Evolutionary conservation across 1,140 invertebrate species (phyloP), one percentile per base, ranked within the genome.

Genomic region (Pararge aegeria): DNA sequence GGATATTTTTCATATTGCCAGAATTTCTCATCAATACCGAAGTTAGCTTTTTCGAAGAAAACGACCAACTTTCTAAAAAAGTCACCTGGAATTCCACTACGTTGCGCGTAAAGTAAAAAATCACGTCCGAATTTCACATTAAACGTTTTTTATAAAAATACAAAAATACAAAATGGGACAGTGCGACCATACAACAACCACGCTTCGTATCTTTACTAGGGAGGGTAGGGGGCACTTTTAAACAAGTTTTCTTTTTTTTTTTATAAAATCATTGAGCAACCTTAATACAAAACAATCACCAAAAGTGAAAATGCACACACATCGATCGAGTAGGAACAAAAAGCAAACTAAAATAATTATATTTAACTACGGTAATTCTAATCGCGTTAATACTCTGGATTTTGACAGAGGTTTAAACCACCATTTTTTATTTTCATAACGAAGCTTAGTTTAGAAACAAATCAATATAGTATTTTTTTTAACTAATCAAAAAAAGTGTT

Each of bases 101-200:
- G 73, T 80, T 84, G 83, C 81, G 81, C 81, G 75, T 67, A 84
- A 84, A 84, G 69, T 78, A 83, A 83, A 80, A 80, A 79, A 84
- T 64, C 80, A 83, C 83, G 72, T 85, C 75, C 85, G 78, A 88
- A 85, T 86, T 78, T 73, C 73, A 80, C 78, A 80, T 70, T 70
- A 78, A 72, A 75, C 61, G 68, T 79, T 84, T 74, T 80, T 88
- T 88, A 88, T 88, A 88, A 88, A 88, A 88, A 88, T 88, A 88
- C 80, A 88, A 88, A 88, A 88, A 88, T 88, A 88, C 85, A 88
- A 88, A 88, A 88, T 78, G 85, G 85, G 83, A 88, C 83, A 85
- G 81, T 80, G 82, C 82, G 75, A 85, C 70, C 78, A 81, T 59
- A 80, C 77, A 53, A 61, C 75, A 79, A 65, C 63, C 75, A 79